phyloP scores from a whole-genome alignment of 2,113 vertebrate species.

The Notothenia coriiceps region DNA sequence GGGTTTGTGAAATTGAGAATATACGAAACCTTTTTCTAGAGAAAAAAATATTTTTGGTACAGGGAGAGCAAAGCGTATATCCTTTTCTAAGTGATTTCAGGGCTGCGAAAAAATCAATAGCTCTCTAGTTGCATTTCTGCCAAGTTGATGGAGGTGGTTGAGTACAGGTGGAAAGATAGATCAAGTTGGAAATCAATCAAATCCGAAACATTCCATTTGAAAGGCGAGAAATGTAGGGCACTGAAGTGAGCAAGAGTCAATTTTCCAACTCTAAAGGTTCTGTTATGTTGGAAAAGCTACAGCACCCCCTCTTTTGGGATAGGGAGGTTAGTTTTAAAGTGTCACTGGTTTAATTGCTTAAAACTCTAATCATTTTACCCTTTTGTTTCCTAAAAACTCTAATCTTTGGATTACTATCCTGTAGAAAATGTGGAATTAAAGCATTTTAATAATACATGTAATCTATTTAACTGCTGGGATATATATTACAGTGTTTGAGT shows the following conservation, averaged over 20 bases:
- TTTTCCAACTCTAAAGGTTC: slow-evolving; percentile 58
- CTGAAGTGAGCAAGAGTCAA: slow-evolving; percentile 70
- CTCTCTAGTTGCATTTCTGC: slow-evolving; percentile 76
- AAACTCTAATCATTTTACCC: neutral
- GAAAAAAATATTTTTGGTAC: slow-evolving; percentile 77
- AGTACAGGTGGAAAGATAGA: slow-evolving; percentile 74
- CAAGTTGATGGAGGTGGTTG: slow-evolving; percentile 76
- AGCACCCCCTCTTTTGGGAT: neutral
- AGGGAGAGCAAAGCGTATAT: slow-evolving; percentile 74
- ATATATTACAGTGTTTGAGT: slow-evolving; percentile 24
- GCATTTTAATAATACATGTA: slow-evolving; percentile 18
- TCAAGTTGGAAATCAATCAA: slow-evolving; percentile 83
- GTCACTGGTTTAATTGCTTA: slow-evolving; percentile 10
- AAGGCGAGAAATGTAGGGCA: slow-evolving; percentile 69
- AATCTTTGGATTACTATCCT: neutral
- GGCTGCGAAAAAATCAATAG: slow-evolving; percentile 78
- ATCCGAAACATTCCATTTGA: slow-evolving; percentile 74
- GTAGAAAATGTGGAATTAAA: neutral
- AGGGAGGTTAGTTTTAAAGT: slow-evolving; percentile 11
- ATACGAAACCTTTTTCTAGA: slow-evolving; percentile 75
- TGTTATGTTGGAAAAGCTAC: slow-evolving; percentile 43
- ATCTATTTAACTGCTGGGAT: slow-evolving; percentile 26
- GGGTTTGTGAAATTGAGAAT: slow-evolving; percentile 71
- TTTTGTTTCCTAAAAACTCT: slow-evolving; percentile 7
- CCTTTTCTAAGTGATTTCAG: slow-evolving; percentile 78